Base-by-base conservation (phyloP, 2,113 vertebrate species). In the Alexandromys fortis region DNA sequence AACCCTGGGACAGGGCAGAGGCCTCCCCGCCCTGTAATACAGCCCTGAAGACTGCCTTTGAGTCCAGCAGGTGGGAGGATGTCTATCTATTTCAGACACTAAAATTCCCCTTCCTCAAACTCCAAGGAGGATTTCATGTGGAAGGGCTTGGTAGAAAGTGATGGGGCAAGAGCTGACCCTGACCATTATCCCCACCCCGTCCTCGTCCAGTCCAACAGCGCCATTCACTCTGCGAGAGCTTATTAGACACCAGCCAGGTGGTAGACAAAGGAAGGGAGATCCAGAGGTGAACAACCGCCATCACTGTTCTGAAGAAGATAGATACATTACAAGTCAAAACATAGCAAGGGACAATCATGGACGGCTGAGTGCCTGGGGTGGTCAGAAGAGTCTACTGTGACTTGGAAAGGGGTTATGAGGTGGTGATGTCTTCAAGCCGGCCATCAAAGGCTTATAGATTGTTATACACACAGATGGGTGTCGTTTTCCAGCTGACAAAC, bases 1-100 rank as follows among this genome's bases (percentile, higher is more conserved):
- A 97, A 67, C 93, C 58, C 6, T 11, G 17, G 78, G 67, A 87
- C 63, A 93, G 92, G 65, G 83, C 77, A 58, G 22, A 49, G 75
- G 49, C 89, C 87, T 87, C 68, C 67, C 21, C 0, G 11, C 17
- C 21, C 86, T 55, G 11, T 0, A 21, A 70, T 68, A 17, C 1
- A 72, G 13, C 33, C 30, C 38, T 9, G 55, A 83, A 92, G 68
- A 35, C 21, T 4, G 58, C n/a, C 55, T 91, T 91, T 76, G 49
- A 72, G 76, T 12, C 79, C 67, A 26, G 76, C 28, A 8, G 0
- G 6, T 4, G 24, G 70, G 68, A 58, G 45, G 45, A 68, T 75
- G 52, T 11, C 42, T 83, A 55, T 61, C 42, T 13, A 16, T 76
- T 78, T 49, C 52, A 28, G 28, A 52, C 12, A 9, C 19, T 33